These are phyloP conservation scores for Noctua janthina DNA, from an alignment of 2,888 invertebrate species.

Conservation along the genomic window DNA sequence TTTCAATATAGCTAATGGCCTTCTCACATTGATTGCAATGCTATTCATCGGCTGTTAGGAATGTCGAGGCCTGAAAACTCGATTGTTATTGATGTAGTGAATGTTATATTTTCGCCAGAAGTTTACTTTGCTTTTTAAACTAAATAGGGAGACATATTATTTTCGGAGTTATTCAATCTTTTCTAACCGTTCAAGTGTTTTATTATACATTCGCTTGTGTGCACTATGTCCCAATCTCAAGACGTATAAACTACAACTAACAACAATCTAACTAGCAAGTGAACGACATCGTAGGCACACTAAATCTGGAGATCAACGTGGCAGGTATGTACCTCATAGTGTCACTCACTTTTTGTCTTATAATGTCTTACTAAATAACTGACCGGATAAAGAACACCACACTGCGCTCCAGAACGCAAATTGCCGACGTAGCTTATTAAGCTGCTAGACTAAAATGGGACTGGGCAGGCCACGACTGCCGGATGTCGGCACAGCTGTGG, in stretches of 20 bases:
- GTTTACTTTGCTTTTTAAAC: too few species aligned
- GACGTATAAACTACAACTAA: neutral
- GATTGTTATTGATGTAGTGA: neutral
- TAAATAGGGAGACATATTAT: neutral
- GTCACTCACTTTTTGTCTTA: too few species aligned
- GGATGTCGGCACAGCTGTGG: too few species aligned
- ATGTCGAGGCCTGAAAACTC: neutral
- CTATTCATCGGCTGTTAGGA: neutral
- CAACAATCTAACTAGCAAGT: neutral
- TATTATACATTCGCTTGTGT: neutral
- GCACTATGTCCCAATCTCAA: neutral
- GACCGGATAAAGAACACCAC: too few species aligned
- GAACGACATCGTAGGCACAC: too few species aligned
- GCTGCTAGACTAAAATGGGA: too few species aligned
- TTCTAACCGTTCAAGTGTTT: neutral
- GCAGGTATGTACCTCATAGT: neutral
- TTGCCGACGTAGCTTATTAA: too few species aligned
- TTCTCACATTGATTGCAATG: slow-evolving; percentile 4
- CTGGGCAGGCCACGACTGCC: too few species aligned
- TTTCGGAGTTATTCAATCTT: neutral
- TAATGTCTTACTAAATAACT: too few species aligned
- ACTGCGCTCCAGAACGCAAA: too few species aligned
- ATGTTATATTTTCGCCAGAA: too few species aligned
- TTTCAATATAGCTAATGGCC: slow-evolving; percentile 14
- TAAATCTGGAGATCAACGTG: neutral